Percentiles rank a stretch among this genome's conserved stretches.
phyloP scores from a whole-genome alignment of 2,888 invertebrate species.

The Holacanthella duospinosa region DNA sequence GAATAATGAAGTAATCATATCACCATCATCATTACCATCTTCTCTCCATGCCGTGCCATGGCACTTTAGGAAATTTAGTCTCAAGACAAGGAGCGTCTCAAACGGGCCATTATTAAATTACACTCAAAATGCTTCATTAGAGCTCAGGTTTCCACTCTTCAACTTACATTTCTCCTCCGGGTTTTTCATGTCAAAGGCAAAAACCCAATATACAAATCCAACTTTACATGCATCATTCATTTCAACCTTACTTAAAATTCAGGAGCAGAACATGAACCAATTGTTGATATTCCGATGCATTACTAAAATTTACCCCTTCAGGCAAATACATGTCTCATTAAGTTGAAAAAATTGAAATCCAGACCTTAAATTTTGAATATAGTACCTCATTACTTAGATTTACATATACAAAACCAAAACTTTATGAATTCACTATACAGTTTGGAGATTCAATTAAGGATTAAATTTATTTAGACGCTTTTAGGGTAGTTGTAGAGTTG shows the following conservation, averaged over 20 bases:
- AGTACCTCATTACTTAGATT: no score
- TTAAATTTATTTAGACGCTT: no score
- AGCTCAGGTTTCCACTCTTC: neutral
- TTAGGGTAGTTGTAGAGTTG: no score
- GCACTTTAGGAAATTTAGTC: neutral
- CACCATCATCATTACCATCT: slow-evolving; percentile 6
- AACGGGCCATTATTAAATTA: slow-evolving; percentile 1
- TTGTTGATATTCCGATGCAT: neutral
- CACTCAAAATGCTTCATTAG: neutral
- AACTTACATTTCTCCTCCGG: neutral
- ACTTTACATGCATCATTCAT: neutral
- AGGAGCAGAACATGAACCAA: neutral
- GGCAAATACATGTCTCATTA: neutral
- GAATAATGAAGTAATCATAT: slow-evolving; percentile 1
- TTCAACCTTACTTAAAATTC: no score
- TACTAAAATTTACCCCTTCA: neutral
- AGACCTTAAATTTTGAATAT: no score
- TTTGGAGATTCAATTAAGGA: no score
- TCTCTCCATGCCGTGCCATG: neutral
- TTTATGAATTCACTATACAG: no score
- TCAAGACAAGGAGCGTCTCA: neutral
- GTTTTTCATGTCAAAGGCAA: no score
- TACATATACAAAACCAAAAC: no score
- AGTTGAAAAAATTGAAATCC: neutral
- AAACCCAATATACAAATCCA: no score